Conservation (phyloP, 2,797 vertebrate genomes). For the Pitangus sulphuratus region DNA sequence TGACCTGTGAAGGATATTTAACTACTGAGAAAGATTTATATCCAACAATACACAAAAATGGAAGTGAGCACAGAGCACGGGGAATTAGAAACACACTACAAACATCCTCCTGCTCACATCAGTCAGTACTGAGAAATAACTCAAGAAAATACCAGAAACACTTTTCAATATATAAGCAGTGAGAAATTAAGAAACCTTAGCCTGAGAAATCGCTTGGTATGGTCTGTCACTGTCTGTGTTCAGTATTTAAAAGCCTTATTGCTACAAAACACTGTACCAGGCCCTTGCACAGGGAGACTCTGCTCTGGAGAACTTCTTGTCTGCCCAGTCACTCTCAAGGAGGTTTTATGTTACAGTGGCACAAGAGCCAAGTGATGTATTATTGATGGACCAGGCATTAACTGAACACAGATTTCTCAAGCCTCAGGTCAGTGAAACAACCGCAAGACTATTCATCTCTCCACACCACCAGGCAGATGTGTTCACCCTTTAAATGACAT, state of each 20-base stretch:
- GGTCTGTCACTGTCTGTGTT: not conserved
- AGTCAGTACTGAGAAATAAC: not conserved
- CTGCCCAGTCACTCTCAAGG: not conserved
- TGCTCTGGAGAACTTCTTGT: not conserved
- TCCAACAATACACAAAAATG: constrained; percentile 24
- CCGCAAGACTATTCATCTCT: not conserved
- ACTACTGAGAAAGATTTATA: constrained; percentile 56
- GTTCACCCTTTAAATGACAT: not conserved
- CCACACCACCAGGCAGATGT: not conserved
- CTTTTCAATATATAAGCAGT: not conserved
- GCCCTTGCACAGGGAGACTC: not conserved
- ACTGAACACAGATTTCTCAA: not conserved
- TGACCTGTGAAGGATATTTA: constrained; percentile 52
- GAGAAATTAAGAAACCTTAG: not conserved
- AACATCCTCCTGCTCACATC: constrained; percentile 7
- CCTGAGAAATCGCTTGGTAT: not conserved
- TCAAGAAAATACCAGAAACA: constrained; percentile 1
- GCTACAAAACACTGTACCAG: not conserved
- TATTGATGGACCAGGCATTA: not conserved
- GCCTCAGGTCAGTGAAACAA: not conserved
- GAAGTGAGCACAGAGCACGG: not conserved
- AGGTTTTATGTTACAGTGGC: not conserved
- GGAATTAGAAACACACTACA: constrained; percentile 36
- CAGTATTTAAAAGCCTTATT: not conserved
- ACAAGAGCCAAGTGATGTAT: not conserved